Base-by-base conservation (phyloP, 2,888 invertebrate genomes). In the Ephialtes manifestator region DNA sequence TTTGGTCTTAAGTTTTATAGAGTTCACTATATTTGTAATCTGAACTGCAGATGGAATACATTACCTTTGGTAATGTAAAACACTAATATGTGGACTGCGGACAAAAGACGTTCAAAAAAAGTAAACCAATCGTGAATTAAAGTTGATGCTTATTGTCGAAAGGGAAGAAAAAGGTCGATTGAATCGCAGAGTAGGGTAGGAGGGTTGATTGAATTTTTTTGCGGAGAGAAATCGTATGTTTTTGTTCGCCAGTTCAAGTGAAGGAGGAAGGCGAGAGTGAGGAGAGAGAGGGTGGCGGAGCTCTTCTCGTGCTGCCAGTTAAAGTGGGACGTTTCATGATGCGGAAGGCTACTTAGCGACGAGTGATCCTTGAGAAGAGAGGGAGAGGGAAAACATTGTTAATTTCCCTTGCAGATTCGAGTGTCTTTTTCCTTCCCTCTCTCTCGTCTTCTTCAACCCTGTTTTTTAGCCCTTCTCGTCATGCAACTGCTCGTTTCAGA, bases 391-490 rank as follows among this genome's bases (percentile, higher is more conserved):
- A 90, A 91, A 91, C 91, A 90, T 90, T 91, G 91, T 91, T 91
- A 91, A 91, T 91, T 91, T 91, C 91, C 91, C 91, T 91, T 91
- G 91, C 91, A 91, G 89, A 91, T 91, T 91, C 89, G 87, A 91
- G 91, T 89, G 84, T 31, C 60, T 68, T 43, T 43, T 68, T 46
- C 18, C 13, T 81, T 39, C 60, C 28, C 35, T 67, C 78, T 74
- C 60, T 53, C 31, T 48, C 31, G 39, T 20, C 55, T 51, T 51
- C 51, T 53, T 65, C 43, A 68, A 68, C 46, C 43, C 77, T 60
- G 70, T 79, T 81, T 78, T 81, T 79, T 48, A 65, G 70, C 74
- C 78, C 70, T 82, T 48, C 76, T 78, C 80, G 48, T 79, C 85
- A 65, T 81, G 79, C 82, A 77, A 82, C 72, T 86, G 83, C 87